phyloP scores from a whole-genome alignment of 1,140 invertebrate species.

The Aphaenogaster rudis region DNA sequence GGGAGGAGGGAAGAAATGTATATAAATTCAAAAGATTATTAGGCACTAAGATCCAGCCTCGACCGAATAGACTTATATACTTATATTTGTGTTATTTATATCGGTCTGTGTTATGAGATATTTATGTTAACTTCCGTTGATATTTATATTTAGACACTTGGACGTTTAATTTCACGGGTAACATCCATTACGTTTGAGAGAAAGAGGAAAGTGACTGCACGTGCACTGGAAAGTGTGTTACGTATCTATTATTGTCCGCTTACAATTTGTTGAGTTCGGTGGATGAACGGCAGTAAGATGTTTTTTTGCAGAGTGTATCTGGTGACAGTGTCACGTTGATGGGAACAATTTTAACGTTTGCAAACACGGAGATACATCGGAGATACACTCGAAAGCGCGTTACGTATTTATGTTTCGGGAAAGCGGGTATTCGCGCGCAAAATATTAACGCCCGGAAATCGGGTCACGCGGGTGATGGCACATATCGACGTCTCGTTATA shows the following conservation, averaged over 20 bases:
- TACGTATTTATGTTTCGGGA: constrained; percentile 43
- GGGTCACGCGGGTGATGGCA: constrained; percentile 20
- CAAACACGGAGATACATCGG: background rate
- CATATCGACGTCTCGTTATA: constrained; percentile 40
- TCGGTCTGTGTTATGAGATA: background rate
- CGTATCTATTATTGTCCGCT: background rate
- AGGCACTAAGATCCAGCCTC: too few species aligned
- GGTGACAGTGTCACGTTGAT: background rate
- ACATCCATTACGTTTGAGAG: background rate
- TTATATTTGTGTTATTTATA: too few species aligned
- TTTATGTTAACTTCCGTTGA: background rate
- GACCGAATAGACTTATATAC: too few species aligned
- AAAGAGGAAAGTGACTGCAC: background rate
- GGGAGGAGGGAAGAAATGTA: too few species aligned
- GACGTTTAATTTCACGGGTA: constrained; percentile 16
- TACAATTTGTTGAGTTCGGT: background rate
- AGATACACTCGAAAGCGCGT: background rate
- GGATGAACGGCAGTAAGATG: background rate
- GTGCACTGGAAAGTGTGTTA: background rate
- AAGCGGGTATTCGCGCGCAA: constrained; percentile 26
- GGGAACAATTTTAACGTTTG: constrained; percentile 21
- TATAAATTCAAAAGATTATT: too few species aligned
- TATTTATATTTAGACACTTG: background rate
- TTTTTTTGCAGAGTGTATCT: background rate
- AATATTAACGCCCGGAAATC: constrained; percentile 51